These are phyloP conservation scores for Leucoraja erinaceus DNA, from an alignment of 2,113 vertebrate species.

Conservation along the genomic window DNA sequence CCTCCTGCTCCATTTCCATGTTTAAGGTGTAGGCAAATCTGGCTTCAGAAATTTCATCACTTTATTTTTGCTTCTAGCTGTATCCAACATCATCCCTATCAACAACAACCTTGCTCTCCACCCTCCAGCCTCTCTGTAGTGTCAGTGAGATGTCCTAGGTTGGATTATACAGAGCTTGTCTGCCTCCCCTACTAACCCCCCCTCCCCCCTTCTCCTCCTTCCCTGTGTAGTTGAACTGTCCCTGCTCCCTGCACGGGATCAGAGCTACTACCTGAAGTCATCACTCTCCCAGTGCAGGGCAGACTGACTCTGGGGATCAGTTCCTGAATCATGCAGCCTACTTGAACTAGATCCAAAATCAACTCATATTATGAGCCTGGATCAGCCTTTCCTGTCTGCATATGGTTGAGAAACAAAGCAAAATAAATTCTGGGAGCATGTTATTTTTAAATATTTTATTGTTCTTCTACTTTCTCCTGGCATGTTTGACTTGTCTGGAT, in stretches of 20 bases:
- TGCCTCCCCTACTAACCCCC: background rate
- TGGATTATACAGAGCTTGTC: background rate
- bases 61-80: background rate
- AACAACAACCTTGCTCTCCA: background rate
- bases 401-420: conserved; percentile 8
- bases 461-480: background rate
- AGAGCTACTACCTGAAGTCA: background rate
- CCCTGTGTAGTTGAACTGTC: background rate
- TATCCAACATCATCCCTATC: too few species aligned
- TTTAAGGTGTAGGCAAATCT: background rate
- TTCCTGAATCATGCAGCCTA: background rate
- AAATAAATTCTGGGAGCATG: background rate
- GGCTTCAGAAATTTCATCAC: background rate
- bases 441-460: conserved; percentile 30
- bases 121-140: background rate
- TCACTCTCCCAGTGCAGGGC: background rate
- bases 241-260: background rate
- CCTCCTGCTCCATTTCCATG: background rate
- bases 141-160: background rate
- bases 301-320: background rate
- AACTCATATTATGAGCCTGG: background rate
- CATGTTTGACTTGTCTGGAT: background rate
- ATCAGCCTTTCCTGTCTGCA: background rate
- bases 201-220: background rate
- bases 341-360: background rate